A percentile compares a stretch with the other conserved stretches of the same genome.
Conservation (phyloP, 2,888 invertebrate genomes). For the Acronicta aceris region DNA sequence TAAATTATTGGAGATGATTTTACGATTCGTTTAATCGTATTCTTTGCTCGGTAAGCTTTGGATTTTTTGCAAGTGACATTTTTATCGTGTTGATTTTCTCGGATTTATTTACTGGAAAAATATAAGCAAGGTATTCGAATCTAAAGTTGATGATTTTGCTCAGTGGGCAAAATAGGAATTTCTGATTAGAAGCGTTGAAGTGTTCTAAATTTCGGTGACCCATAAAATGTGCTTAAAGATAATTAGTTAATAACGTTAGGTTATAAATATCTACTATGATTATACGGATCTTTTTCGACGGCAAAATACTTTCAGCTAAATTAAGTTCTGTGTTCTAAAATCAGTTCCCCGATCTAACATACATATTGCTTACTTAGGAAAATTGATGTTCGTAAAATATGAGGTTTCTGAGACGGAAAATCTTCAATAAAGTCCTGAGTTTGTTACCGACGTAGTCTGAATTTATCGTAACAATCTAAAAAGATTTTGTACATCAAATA, state of each 20-base stretch:
- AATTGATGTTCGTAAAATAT: slow-evolving; percentile 36
- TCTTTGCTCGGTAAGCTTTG: slow-evolving; percentile 46
- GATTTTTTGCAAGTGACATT: slow-evolving; percentile 44
- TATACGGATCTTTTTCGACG: slow-evolving; percentile 22
- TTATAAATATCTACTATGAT: slow-evolving; percentile 42
- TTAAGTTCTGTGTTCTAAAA: slow-evolving; percentile 12
- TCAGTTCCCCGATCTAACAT: background rate
- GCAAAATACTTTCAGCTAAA: slow-evolving; percentile 32
- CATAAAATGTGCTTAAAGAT: slow-evolving; percentile 50
- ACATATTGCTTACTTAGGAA: slow-evolving; percentile 32
- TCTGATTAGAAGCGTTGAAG: slow-evolving; percentile 49
- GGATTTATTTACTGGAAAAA: slow-evolving; percentile 23
- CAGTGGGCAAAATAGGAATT: slow-evolving; percentile 20
- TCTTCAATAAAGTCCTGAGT: slow-evolving; percentile 28
- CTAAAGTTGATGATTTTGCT: slow-evolving; percentile 21
- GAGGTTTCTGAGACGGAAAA: slow-evolving; percentile 22
- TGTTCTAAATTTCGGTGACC: slow-evolving; percentile 57
- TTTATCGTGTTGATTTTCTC: slow-evolving; percentile 18
- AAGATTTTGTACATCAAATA: slow-evolving; percentile 6
- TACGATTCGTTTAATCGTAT: slow-evolving; percentile 44
- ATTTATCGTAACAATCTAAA: slow-evolving; percentile 31
- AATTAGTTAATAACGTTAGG: slow-evolving; percentile 37
- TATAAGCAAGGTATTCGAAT: slow-evolving; percentile 35
- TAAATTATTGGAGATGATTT: slow-evolving; percentile 53
- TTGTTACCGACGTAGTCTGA: slow-evolving; percentile 16